A percentile compares a stretch with the other conserved stretches of the same genome.
phyloP scores from a whole-genome alignment of 2,888 invertebrate genomes.

The Acrobasis consociella region DNA sequence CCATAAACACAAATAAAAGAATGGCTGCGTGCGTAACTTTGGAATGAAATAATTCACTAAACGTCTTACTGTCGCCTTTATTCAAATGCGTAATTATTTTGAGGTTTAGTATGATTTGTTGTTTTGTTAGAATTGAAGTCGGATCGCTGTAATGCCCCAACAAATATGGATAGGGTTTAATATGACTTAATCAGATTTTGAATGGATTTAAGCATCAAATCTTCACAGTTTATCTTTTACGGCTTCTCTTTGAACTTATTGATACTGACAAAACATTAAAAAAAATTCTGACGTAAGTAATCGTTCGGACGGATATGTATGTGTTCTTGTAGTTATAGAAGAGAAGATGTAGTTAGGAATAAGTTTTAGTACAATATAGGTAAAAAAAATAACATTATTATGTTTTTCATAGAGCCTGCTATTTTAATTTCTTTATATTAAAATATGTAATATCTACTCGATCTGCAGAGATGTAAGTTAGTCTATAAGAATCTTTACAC shows the following conservation, averaged over 20 bases:
- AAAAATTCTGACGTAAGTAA: neutral
- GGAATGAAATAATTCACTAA: slow-evolving; percentile 7
- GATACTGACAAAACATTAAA: neutral
- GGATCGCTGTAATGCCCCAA: neutral
- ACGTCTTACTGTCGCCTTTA: slow-evolving; percentile 9
- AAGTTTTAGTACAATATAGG: too few relatives aligned
- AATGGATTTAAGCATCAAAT: neutral
- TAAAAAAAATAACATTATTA: too few relatives aligned
- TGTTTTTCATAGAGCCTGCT: too few relatives aligned
- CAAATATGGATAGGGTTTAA: neutral
- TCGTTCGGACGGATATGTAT: neutral
- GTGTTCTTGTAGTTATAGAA: neutral
- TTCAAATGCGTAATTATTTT: slow-evolving; percentile 16
- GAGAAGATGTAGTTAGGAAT: too few relatives aligned
- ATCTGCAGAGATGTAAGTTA: too few relatives aligned
- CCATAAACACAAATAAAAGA: slow-evolving; percentile 27
- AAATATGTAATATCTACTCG: too few relatives aligned
- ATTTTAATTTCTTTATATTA: too few relatives aligned
- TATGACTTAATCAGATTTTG: slow-evolving; percentile 4
- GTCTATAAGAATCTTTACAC: too few relatives aligned
- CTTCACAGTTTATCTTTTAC: neutral
- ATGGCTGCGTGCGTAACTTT: slow-evolving; percentile 26
- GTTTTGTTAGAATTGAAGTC: slow-evolving; percentile 3
- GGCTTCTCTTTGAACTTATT: neutral
- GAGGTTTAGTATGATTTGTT: slow-evolving; percentile 12